Base-by-base conservation (phyloP, 1,140 invertebrate species). In the Euschistus heros region DNA sequence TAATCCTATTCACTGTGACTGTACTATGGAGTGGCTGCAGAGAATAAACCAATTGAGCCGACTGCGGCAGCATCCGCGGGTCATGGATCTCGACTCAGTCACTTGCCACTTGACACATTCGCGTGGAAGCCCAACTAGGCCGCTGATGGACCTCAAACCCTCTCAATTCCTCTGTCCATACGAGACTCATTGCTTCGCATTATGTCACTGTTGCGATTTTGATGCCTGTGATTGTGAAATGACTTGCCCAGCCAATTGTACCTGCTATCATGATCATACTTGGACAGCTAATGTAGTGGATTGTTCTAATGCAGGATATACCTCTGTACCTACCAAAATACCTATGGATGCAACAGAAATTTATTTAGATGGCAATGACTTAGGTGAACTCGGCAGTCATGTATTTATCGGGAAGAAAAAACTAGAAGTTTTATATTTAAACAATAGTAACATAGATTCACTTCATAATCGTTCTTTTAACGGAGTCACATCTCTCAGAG, bases 11-110 rank as follows among this genome's bases (percentile, higher is more conserved):
- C 79, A 86, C 69, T 91, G 89, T 75, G 86, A 91, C 73, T 91
- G 89, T 76, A 83, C 82, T 64, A 89, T 91, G 87, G 88, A 91
- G 76, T 92, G 88, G 88, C 77, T 93, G 71, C 83, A 87, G 67
- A 79, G 85, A 68, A 85, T 89, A 70, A 89, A 88, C 78, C 82
- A 85, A 73, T 77, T 85, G 69, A 75, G 77, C 73, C 85, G 76
- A 76, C 86, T 72, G 77, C 80, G 75, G 17, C 73, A 74, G 27
- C 74, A 76, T 67, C 78, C 78, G 0, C 69, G 73, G 20, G 70
- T 80, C 27, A 73, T 75, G 47, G 79, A 80, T 70, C 66, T 78
- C 30, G 73, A 78, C 37, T 67, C 71, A 8, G 72, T 79, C 6
- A 71, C 72, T 22, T 79, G 76, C 68, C 67, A 69, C 47, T 57